phyloP scores from a whole-genome alignment of 1,140 invertebrate genomes.

The Penaeus japonicus region DNA sequence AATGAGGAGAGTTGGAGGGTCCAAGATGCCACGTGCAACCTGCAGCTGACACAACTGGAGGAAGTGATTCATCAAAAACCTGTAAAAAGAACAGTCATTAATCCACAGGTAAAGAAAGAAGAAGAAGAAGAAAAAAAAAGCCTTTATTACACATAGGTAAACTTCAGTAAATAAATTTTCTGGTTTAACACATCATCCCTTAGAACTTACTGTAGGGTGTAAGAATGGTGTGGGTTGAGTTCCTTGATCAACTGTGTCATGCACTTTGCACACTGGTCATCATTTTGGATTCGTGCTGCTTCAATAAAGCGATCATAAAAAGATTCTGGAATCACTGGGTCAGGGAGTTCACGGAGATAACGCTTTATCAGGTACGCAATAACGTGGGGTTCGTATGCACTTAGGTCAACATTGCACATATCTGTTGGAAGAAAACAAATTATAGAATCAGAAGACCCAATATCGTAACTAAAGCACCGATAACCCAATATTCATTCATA shows the following conservation, averaged over 20 bases:
- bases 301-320: slow-evolving; percentile 80
- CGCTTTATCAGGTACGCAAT: slow-evolving; percentile 78
- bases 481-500: background rate
- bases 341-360: slow-evolving; percentile 78
- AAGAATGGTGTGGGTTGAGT: slow-evolving; percentile 74
- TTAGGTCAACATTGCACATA: slow-evolving; percentile 70
- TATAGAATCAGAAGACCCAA: too few species aligned
- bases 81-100: slow-evolving; percentile 33
- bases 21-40: slow-evolving; percentile 71
- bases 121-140: background rate
- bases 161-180: background rate
- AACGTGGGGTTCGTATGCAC: slow-evolving; percentile 70
- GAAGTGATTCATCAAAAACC: slow-evolving; percentile 75
- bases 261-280: slow-evolving; percentile 71
- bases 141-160: background rate
- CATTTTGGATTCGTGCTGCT: slow-evolving; percentile 68
- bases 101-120: background rate
- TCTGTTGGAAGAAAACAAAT: slow-evolving; percentile 61
- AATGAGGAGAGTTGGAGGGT: slow-evolving; percentile 75
- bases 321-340: slow-evolving; percentile 79
- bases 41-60: slow-evolving; percentile 76
- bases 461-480: too few species aligned
- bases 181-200: too few species aligned
- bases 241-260: slow-evolving; percentile 71
- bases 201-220: slow-evolving; percentile 69